phyloP scores from a whole-genome alignment of 2,113 vertebrate species.

The Nannobrachium achirus region DNA sequence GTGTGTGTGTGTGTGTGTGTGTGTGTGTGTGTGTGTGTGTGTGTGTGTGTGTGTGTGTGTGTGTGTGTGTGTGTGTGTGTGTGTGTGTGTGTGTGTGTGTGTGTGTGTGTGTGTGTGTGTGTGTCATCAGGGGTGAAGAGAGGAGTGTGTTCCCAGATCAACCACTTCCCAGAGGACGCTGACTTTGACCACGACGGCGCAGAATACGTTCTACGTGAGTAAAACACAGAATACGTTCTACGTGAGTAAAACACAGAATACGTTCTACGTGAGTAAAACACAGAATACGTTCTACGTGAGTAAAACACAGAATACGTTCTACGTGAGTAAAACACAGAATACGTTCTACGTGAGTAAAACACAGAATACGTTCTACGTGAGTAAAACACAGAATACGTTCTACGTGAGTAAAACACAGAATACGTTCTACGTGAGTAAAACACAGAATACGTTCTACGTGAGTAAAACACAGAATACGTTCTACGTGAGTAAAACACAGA shows the following conservation, averaged over 20 bases:
- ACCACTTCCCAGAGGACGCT: slow-evolving; percentile 94
- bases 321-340: slow-evolving; percentile 86
- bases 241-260: slow-evolving; percentile 88
- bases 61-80: not conserved
- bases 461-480: slow-evolving; percentile 87
- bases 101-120: slow-evolving; percentile 14
- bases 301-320: slow-evolving; percentile 88
- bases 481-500: slow-evolving; percentile 86
- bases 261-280: slow-evolving; percentile 85
- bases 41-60: not conserved
- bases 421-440: slow-evolving; percentile 87
- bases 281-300: slow-evolving; percentile 92
- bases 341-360: slow-evolving; percentile 86
- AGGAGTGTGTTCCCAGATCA: slow-evolving; percentile 93
- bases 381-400: slow-evolving; percentile 86
- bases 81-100: slow-evolving; percentile 30
- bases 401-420: slow-evolving; percentile 86
- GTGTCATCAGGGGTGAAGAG: slow-evolving; percentile 85
- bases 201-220: slow-evolving; percentile 90
- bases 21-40: too few relatives aligned
- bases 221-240: slow-evolving; percentile 88
- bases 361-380: slow-evolving; percentile 92
- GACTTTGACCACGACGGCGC: slow-evolving; percentile 95
- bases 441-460: slow-evolving; percentile 92
- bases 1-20: too few relatives aligned